Evolutionary conservation across 2,888 invertebrate species (phyloP).

Genomic region (Pollenia labialis): DNA sequence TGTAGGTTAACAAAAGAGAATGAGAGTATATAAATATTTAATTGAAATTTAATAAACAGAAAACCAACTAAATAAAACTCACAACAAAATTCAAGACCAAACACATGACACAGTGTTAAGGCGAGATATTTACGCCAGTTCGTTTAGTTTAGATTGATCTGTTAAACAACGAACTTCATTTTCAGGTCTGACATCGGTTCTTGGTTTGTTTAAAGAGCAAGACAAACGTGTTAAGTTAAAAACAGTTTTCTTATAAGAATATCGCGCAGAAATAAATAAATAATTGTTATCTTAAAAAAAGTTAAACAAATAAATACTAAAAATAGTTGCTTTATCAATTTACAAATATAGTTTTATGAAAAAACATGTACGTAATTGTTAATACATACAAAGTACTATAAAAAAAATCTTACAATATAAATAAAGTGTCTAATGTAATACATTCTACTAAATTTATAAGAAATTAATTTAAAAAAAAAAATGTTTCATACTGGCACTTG

Average conservation of each 20-base stretch:
- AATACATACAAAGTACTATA: background rate
- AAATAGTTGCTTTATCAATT: conserved; percentile 55
- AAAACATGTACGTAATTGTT: background rate
- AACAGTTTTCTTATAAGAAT: conserved; percentile 3
- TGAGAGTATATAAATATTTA: conserved; percentile 25
- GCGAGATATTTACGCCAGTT: conserved; percentile 46
- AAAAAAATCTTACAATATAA: background rate
- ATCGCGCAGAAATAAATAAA: conserved; percentile 19
- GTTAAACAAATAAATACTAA: conserved; percentile 48
- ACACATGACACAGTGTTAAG: conserved; percentile 45
- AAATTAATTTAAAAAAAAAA: too few species aligned
- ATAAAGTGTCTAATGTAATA: background rate
- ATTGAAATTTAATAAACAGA: conserved; percentile 17
- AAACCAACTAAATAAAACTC: conserved; percentile 36
- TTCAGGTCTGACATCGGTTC: background rate
- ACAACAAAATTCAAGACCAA: conserved; percentile 52
- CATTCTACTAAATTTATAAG: too few species aligned
- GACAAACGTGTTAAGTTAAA: conserved; percentile 42
- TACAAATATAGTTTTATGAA: conserved; percentile 33
- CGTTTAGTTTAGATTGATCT: conserved; percentile 64
- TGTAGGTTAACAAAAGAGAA: conserved; percentile 33
- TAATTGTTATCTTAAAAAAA: conserved; percentile 51
- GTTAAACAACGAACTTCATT: conserved; percentile 47
- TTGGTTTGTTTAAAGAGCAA: conserved; percentile 1
- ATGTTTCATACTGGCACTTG: conserved; percentile 10